Conservation (phyloP, 2,113 vertebrate species). For the Myotis brandtii region DNA sequence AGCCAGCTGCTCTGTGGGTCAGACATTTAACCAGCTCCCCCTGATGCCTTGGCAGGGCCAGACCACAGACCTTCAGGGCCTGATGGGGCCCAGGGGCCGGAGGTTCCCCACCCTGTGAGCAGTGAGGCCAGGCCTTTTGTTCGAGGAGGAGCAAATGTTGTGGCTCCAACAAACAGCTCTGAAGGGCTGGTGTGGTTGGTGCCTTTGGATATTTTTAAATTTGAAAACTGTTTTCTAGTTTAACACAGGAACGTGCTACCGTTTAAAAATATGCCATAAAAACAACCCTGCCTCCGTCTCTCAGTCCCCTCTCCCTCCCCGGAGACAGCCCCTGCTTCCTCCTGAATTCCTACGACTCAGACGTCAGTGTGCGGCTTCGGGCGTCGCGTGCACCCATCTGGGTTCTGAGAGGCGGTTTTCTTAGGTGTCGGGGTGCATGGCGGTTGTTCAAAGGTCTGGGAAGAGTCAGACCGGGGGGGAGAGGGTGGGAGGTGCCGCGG, state of each 20-base stretch:
- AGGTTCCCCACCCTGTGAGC: background rate
- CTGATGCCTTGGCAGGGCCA: too few relatives aligned
- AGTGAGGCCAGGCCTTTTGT: background rate
- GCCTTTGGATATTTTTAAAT: background rate
- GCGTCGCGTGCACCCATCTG: background rate
- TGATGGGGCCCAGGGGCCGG: too few relatives aligned
- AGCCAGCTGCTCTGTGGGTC: too few relatives aligned
- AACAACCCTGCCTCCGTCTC: background rate
- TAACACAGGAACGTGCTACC: slow-evolving; percentile 32
- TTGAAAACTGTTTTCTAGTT: slow-evolving; percentile 17
- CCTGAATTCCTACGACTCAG: background rate
- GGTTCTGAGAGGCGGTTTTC: background rate
- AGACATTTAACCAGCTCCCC: too few relatives aligned
- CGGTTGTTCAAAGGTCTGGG: background rate
- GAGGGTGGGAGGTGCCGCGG: background rate
- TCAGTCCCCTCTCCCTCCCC: background rate
- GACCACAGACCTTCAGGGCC: too few relatives aligned
- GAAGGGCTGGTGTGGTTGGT: slow-evolving; percentile 26
- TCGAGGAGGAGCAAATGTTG: background rate
- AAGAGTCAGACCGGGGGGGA: background rate
- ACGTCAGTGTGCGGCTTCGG: background rate
- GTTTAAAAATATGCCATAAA: slow-evolving; percentile 31
- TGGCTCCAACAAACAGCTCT: background rate
- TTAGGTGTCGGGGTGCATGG: background rate
- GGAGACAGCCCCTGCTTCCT: slow-evolving; percentile 22